Evolutionary conservation across 2,888 invertebrate species (phyloP).

Genomic region (Sinodicranocentrus sp.): DNA sequence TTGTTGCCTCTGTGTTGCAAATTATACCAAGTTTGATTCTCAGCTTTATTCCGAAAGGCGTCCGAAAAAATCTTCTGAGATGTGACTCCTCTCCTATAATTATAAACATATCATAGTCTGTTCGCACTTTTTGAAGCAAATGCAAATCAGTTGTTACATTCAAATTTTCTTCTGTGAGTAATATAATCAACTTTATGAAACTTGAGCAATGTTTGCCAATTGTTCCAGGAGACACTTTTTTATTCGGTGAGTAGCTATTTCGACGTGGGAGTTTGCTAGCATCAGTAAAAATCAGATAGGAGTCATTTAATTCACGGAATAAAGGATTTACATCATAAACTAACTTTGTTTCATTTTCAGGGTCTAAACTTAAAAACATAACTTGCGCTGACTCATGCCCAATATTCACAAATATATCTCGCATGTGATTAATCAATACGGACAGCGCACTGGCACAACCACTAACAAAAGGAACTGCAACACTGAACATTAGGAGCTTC

Average conservation of each 20-base stretch:
- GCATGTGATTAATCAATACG: no score
- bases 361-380: background rate
- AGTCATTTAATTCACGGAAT: background rate
- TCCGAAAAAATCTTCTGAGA: conserved; percentile 33
- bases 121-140: conserved; percentile 8
- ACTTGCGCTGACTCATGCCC: background rate
- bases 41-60: conserved; percentile 4
- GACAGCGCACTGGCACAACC: no score
- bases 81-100: conserved; percentile 13
- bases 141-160: background rate
- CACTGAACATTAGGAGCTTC: no score
- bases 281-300: conserved; percentile 32
- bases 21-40: conserved; percentile 46
- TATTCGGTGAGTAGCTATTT: conserved; percentile 39
- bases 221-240: conserved; percentile 26
- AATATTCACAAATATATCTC: no score
- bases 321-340: background rate
- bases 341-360: background rate
- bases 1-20: background rate
- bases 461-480: no score
- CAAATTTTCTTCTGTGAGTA: conserved; percentile 22
- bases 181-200: background rate
- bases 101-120: conserved; percentile 46
- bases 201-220: conserved; percentile 31
- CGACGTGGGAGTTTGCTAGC: conserved; percentile 18